phyloP scores from a whole-genome alignment of 2,888 invertebrate genomes.

The Archips crataeganus region DNA sequence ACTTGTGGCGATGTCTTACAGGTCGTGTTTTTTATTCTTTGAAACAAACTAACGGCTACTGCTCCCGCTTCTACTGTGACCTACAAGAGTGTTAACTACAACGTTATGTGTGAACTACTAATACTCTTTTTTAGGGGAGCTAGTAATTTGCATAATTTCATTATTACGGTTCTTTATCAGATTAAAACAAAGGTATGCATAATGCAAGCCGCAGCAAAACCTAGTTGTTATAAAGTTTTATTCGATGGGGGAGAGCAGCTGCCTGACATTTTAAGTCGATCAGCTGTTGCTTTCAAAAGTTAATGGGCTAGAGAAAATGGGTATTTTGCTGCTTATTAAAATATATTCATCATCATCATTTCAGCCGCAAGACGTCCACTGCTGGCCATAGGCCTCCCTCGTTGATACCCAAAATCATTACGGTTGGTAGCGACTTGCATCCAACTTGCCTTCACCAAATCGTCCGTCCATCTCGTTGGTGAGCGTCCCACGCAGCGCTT shows the following conservation, averaged over 20 bases:
- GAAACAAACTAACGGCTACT: not conserved
- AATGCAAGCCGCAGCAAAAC: slow-evolving; percentile 26
- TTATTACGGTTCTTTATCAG: slow-evolving; percentile 34
- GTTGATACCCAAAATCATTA: too few species aligned
- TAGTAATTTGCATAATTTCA: slow-evolving; percentile 38
- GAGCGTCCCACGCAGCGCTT: too few species aligned
- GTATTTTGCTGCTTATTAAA: not conserved
- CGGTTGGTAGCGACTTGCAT: too few species aligned
- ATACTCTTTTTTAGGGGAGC: slow-evolving; percentile 29
- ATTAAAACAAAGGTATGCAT: slow-evolving; percentile 36
- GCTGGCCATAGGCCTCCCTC: too few species aligned
- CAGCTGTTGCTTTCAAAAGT: slow-evolving; percentile 35
- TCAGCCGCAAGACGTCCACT: too few species aligned
- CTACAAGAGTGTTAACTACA: slow-evolving; percentile 31
- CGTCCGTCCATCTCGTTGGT: too few species aligned
- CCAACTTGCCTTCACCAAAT: too few species aligned
- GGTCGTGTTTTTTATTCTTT: too few species aligned
- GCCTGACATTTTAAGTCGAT: slow-evolving; percentile 14
- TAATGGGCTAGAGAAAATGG: slow-evolving; percentile 13
- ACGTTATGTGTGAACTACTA: slow-evolving; percentile 35
- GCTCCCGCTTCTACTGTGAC: not conserved
- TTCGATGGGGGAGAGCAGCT: slow-evolving; percentile 21
- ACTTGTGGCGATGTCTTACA: too few species aligned
- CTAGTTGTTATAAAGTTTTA: slow-evolving; percentile 24
- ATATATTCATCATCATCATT: too few species aligned